Conservation (phyloP, 2,888 invertebrate species). For the Halocaridina rubra region DNA sequence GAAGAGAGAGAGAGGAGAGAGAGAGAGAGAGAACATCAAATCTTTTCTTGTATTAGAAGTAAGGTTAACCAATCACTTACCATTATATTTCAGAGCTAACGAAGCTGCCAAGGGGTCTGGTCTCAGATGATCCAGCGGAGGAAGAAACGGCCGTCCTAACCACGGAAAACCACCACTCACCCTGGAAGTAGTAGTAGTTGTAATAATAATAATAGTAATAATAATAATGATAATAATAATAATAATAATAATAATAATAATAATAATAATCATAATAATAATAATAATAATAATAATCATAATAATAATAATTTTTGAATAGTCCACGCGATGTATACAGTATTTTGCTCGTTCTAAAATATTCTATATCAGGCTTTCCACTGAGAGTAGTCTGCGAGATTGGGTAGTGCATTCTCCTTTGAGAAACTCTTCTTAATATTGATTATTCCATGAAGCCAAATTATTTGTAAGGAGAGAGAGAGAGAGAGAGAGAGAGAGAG, state of each 20-base stretch:
- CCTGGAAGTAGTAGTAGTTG: not conserved
- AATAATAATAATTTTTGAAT: not conserved
- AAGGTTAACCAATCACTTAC: too few species aligned
- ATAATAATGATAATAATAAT: conserved; percentile 6
- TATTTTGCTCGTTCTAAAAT: too few species aligned
- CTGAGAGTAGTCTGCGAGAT: too few species aligned
- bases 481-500: conserved; percentile 19
- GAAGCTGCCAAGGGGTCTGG: conserved; percentile 46
- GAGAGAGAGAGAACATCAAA: too few species aligned
- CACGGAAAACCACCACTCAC: conserved; percentile 44
- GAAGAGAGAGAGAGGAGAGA: not conserved
- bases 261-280: not conserved
- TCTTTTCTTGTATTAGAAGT: too few species aligned
- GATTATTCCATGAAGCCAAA: not conserved
- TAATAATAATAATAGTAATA: not conserved
- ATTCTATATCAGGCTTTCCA: too few species aligned
- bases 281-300: conserved; percentile 12
- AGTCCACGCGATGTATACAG: too few species aligned
- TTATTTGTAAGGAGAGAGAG: not conserved
- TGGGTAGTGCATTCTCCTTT: too few species aligned
- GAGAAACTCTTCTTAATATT: too few species aligned
- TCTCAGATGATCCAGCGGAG: conserved; percentile 34
- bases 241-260: not conserved
- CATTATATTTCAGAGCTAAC: conserved; percentile 53
- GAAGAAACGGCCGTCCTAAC: conserved; percentile 52